These are phyloP conservation scores for Drosophila pullipes DNA, from an alignment of 2,888 invertebrate genomes.

Conservation along the genomic window DNA sequence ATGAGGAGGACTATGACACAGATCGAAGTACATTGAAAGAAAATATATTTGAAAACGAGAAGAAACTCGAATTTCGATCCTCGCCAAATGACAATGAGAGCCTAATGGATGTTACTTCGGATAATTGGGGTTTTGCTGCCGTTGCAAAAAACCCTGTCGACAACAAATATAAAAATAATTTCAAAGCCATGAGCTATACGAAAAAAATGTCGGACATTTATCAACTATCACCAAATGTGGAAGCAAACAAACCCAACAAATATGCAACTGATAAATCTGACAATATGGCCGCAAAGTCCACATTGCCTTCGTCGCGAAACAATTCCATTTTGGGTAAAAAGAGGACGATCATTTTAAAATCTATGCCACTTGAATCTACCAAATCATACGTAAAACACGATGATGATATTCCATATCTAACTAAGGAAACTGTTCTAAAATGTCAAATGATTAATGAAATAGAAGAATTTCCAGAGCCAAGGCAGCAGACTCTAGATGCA, in stretches of 20 bases:
- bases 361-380: slow-evolving; percentile 82
- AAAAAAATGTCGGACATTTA: slow-evolving; percentile 29
- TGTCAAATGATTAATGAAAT: slow-evolving; percentile 76
- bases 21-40: slow-evolving; percentile 81
- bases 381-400: slow-evolving; percentile 69
- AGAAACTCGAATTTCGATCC: slow-evolving; percentile 62
- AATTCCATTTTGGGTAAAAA: slow-evolving; percentile 54
- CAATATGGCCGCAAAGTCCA: slow-evolving; percentile 7
- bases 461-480: slow-evolving; percentile 39
- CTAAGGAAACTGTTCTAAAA: slow-evolving; percentile 86
- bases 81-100: slow-evolving; percentile 48
- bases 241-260: slow-evolving; percentile 34
- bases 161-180: slow-evolving; percentile 69
- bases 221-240: slow-evolving; percentile 30
- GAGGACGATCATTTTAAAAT: slow-evolving; percentile 78
- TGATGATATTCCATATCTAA: slow-evolving; percentile 84
- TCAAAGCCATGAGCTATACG: slow-evolving; percentile 58
- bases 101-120: slow-evolving; percentile 70
- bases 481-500: slow-evolving; percentile 21
- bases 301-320: slow-evolving; percentile 10
- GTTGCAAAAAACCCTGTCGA: slow-evolving; percentile 87
- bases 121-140: slow-evolving; percentile 88
- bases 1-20: slow-evolving; percentile 80
- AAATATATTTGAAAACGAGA: slow-evolving; percentile 74
- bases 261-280: slow-evolving; percentile 25